Base-by-base conservation (phyloP, 2,888 invertebrate genomes). In the Lottia scabra region DNA sequence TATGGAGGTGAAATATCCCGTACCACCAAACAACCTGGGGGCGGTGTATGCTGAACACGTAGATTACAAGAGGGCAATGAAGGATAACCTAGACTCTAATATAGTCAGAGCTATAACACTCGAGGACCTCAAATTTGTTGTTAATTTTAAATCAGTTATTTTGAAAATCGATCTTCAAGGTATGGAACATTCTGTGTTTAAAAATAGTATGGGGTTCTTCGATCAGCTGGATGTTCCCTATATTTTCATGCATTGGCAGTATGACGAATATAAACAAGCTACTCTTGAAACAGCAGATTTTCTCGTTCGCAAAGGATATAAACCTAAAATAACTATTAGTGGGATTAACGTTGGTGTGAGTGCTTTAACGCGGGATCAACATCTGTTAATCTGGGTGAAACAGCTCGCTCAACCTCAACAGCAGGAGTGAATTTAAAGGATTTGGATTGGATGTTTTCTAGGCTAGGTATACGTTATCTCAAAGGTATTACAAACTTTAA, bases 231-330 rank as follows among this genome's bases (percentile, higher is more conserved):
- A 78, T 67, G 72, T 81, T 10, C 73, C 62, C 3, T 77, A 68
- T 67, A 75, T 80, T 0, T 71, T 81, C 19, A 78, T 78, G 71
- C 75, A 78, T 44, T 81, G 80, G 81, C 43, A 15, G 15, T 63
- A 65, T 12, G 44, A 56, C 1, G 27, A 63, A 65, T 45, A 66
- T n/a, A 56, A 19, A 16, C 6, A 15, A n/a, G 69, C 43, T 2
- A 63, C 48, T 27, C 30, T 23, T 12, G 38, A 69, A 15, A 65
- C 68, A 26, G 48, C 30, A 1, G 45, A 27, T 26, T 30, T 67
- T 30, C 63, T 71, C 4, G n/a, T 43, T 1, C n/a, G 45, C 15
- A 43, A 26, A 15, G 67, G 71, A 15, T 67, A 62, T 45, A 46
- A 67, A 63, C 62, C 68, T n/a, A 56, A 62, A 62, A 62, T 56